These are phyloP conservation scores for Atta cephalotes DNA, from an alignment of 1,140 invertebrate species.

Conservation along the genomic window DNA sequence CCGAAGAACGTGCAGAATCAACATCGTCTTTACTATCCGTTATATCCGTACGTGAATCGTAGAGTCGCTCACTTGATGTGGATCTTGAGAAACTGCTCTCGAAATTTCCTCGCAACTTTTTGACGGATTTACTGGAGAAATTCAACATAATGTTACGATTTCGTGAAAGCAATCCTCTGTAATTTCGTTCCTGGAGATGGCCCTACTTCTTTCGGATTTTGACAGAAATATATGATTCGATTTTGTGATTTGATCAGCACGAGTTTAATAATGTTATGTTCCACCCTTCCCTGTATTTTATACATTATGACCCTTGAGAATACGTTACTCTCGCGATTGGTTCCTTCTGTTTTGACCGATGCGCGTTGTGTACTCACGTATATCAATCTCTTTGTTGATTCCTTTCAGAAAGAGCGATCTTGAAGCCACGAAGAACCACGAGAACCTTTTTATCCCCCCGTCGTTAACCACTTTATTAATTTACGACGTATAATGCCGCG, in stretches of 20 bases:
- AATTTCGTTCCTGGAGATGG: neutral
- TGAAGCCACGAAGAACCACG: constrained; percentile 36
- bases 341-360: constrained; percentile 6
- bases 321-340: constrained; percentile 15
- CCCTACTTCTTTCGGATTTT: neutral
- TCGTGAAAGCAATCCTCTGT: neutral
- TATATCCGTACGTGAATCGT: constrained; percentile 10
- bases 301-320: neutral
- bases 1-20: constrained; percentile 72
- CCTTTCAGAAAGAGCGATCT: constrained; percentile 40
- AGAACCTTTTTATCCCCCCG: constrained; percentile 71
- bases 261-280: neutral
- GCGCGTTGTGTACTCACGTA: neutral
- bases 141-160: neutral
- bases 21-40: constrained; percentile 59
- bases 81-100: neutral
- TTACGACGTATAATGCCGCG: constrained; percentile 79
- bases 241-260: neutral
- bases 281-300: neutral
- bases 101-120: neutral
- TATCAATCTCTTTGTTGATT: constrained; percentile 50
- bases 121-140: neutral
- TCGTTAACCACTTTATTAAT: constrained; percentile 82
- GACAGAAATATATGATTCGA: neutral
- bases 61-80: neutral